Percentiles rank a stretch among this genome's conserved stretches.
Conservation (phyloP, 2,113 vertebrate species). For the Myotis davidii region DNA sequence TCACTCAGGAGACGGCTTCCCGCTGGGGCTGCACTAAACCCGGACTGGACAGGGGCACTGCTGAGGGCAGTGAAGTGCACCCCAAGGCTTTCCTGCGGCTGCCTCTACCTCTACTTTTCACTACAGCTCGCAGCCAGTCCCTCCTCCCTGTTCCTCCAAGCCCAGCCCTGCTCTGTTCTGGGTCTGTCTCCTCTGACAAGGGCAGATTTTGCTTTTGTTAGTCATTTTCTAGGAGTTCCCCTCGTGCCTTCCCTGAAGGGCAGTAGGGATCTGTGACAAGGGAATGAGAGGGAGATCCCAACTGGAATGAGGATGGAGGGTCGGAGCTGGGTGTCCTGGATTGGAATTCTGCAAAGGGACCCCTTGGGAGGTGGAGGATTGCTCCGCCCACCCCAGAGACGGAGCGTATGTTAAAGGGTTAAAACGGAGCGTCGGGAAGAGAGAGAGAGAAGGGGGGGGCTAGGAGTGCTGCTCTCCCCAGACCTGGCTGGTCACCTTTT, state of each 20-base stretch:
- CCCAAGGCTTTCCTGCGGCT: neutral
- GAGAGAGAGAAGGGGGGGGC: too few species aligned
- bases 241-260: neutral
- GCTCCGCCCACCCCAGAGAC: neutral
- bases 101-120: neutral
- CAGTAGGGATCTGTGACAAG: neutral
- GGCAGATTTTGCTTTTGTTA: neutral
- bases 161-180: neutral
- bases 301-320: neutral
- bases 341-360: neutral
- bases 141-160: neutral
- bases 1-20: conserved; percentile 4
- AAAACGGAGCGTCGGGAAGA: too few species aligned
- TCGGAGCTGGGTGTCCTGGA: neutral
- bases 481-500: neutral
- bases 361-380: neutral
- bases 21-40: neutral
- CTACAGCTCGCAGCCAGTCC: neutral
- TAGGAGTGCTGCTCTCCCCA: neutral
- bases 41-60: neutral
- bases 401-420: neutral
- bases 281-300: neutral
- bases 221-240: neutral
- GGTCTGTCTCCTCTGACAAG: neutral
- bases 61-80: neutral